A percentile compares a stretch with the other conserved stretches of the same genome.
Evolutionary conservation across 2,113 vertebrate genomes (phyloP).

Genomic region (Meleagris gallopavo): DNA sequence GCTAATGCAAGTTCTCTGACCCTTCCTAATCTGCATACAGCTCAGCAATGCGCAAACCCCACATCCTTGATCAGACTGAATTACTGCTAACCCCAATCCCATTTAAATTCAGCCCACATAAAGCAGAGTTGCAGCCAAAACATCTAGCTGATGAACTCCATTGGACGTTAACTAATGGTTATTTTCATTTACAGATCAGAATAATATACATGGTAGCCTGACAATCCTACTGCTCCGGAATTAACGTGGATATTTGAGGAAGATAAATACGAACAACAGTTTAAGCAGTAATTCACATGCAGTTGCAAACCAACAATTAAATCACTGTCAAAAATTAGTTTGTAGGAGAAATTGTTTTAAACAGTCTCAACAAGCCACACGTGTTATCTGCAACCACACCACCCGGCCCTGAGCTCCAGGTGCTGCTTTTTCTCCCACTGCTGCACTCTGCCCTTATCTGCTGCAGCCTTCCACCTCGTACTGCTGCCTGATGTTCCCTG

Average conservation of each 20-base stretch:
- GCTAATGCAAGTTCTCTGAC: neutral
- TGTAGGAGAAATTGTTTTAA: neutral
- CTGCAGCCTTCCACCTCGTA: neutral
- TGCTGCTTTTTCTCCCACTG: fast-evolving
- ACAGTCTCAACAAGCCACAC: neutral
- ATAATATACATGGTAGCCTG: neutral
- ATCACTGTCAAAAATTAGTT: neutral
- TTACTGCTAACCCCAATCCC: neutral
- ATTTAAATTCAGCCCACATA: neutral
- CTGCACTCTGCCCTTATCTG: neutral
- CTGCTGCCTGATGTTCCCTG: neutral
- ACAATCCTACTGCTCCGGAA: neutral
- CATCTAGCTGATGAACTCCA: neutral
- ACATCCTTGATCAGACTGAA: neutral
- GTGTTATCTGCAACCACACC: fast-evolving
- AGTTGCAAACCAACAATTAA: neutral
- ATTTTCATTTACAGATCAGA: neutral
- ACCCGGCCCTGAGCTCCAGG: neutral
- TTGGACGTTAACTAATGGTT: neutral
- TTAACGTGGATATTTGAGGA: neutral
- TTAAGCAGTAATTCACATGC: neutral
- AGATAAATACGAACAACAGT: neutral
- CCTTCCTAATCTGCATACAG: neutral
- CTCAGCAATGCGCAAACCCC: neutral
- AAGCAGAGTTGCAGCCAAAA: neutral